Evolutionary conservation across 2,797 vertebrate species (phyloP).

Genomic region (Thunnus albacares): DNA sequence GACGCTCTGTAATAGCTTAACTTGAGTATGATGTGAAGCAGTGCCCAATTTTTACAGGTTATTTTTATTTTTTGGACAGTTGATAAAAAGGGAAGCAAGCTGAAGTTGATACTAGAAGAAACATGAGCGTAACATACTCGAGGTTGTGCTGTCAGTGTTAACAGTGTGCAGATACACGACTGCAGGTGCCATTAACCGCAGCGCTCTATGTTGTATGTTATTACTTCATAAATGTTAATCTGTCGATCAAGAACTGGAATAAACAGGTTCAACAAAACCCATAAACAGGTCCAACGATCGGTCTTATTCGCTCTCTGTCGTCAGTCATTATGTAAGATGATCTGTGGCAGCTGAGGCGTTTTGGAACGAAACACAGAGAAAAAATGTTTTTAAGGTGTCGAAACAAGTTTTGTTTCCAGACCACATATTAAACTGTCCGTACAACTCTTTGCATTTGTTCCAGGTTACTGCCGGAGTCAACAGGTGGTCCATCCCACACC

Average conservation of each 20-base stretch:
- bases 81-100: too few species aligned
- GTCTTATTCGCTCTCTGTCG: neutral
- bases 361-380: neutral
- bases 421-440: neutral
- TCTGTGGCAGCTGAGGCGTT: neutral
- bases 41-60: too few species aligned
- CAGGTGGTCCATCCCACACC: constrained; percentile 59
- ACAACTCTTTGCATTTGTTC: constrained; percentile 26
- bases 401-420: constrained; percentile 3
- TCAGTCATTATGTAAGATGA: neutral
- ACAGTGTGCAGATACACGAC: neutral
- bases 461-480: constrained; percentile 77
- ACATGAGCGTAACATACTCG: neutral
- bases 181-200: constrained; percentile 4
- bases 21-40: too few species aligned
- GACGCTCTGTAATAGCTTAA: too few species aligned
- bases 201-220: neutral
- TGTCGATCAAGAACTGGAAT: neutral
- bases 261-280: neutral
- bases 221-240: neutral
- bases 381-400: neutral
- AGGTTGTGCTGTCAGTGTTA: constrained; percentile 8
- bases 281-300: neutral
- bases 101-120: too few species aligned
- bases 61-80: too few species aligned